These are phyloP conservation scores for Gobiocypris rarus DNA, from an alignment of 2,113 vertebrate genomes.

Conservation along the genomic window DNA sequence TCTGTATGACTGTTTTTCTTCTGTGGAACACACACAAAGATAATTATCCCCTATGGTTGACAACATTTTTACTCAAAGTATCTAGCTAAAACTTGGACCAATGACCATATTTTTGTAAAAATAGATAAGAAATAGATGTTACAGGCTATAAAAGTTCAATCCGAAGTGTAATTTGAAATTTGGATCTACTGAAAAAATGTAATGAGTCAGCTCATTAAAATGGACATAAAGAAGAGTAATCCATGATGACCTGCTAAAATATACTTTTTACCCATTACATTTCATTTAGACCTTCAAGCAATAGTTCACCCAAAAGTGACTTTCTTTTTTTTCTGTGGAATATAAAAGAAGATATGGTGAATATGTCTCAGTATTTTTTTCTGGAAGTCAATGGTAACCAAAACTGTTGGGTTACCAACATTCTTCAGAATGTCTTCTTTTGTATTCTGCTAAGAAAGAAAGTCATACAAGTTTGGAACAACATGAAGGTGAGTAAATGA, in stretches of 20 bases:
- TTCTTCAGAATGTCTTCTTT: no score
- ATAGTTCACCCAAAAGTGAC: no score
- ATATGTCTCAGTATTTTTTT: no score
- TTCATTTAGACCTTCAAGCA: neutral
- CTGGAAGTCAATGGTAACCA: no score
- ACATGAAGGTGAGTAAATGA: no score
- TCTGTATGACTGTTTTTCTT: neutral
- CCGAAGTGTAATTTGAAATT: neutral
- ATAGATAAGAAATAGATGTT: neutral
- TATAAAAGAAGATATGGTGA: no score
- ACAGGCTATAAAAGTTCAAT: neutral
- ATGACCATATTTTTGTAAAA: neutral
- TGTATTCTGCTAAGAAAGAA: neutral
- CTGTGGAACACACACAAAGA: neutral
- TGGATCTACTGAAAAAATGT: neutral
- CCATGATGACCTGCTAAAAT: neutral
- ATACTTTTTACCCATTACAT: neutral
- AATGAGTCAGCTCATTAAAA: neutral
- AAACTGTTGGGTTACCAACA: no score
- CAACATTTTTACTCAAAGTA: conserved; percentile 2
- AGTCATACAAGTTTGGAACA: neutral
- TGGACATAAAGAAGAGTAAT: neutral
- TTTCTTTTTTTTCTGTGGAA: no score
- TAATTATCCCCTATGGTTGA: conserved; percentile 16
- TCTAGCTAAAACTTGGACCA: neutral